phyloP scores from a whole-genome alignment of 1,140 invertebrate genomes.

The Pectinophora gossypiella region DNA sequence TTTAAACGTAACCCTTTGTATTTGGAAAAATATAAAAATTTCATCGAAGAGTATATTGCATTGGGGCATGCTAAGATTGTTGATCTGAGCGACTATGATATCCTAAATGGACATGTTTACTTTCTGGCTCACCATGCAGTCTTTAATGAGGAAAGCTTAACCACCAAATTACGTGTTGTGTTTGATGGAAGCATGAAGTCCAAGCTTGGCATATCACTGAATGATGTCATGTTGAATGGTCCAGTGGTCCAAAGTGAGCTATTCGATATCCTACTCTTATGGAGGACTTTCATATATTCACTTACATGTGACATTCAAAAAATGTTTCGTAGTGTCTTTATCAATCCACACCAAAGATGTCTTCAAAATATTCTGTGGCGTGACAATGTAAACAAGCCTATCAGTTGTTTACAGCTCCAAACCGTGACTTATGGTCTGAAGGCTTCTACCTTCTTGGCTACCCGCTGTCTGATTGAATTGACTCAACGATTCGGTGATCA shows the following conservation, averaged over 20 bases:
- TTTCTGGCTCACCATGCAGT: constrained; percentile 41
- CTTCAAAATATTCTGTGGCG: constrained; percentile 31
- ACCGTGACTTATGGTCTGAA: too few relatives aligned
- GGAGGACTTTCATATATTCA: constrained; percentile 9
- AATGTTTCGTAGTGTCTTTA: constrained; percentile 17
- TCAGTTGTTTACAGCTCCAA: constrained; percentile 22
- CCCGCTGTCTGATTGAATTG: constrained; percentile 23
- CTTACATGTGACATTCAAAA: constrained; percentile 19
- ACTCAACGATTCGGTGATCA: constrained; percentile 4
- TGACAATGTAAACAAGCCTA: constrained; percentile 14
- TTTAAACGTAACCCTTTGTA: constrained; percentile 13
- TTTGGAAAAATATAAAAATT: constrained; percentile 23
- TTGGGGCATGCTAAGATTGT: constrained; percentile 30
- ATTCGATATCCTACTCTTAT: constrained; percentile 20
- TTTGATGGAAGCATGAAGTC: constrained; percentile 41
- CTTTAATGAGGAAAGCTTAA: constrained; percentile 21
- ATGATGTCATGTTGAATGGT: constrained; percentile 38
- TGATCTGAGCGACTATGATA: constrained; percentile 4
- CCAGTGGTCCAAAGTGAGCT: constrained; percentile 31
- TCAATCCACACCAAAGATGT: constrained; percentile 16
- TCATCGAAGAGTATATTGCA: constrained; percentile 34
- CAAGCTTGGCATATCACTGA: constrained; percentile 30
- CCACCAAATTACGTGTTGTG: constrained; percentile 45
- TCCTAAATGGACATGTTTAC: constrained; percentile 5
- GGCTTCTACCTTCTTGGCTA: constrained; percentile 17